A percentile compares a stretch with the other conserved stretches of the same genome.
These are phyloP conservation scores for Darwinula stevensoni DNA, from an alignment of 2,888 invertebrate species.

Conservation along the genomic window DNA sequence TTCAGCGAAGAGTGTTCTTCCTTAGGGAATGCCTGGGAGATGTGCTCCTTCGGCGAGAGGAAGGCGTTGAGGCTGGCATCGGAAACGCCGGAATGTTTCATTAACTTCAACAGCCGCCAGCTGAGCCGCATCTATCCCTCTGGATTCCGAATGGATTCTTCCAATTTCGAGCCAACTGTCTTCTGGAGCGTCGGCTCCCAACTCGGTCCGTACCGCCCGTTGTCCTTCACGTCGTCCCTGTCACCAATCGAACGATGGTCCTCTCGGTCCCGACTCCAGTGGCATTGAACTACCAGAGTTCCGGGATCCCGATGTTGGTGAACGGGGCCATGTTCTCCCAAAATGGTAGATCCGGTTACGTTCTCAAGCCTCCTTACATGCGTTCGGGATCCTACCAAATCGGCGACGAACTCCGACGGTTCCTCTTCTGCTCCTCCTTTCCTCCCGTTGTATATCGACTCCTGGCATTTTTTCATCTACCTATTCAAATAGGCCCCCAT, in stretches of 20 bases:
- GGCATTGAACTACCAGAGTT: slow-evolving; percentile 26
- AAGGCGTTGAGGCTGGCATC: too few relatives aligned
- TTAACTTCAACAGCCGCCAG: slow-evolving; percentile 13
- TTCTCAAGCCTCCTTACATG: slow-evolving; percentile 26
- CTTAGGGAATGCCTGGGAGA: too few relatives aligned
- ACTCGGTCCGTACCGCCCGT: slow-evolving; percentile 19
- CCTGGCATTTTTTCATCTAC: too few relatives aligned
- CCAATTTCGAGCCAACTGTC: slow-evolving; percentile 21
- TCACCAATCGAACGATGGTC: too few relatives aligned
- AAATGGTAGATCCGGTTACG: slow-evolving; percentile 27
- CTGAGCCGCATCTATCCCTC: slow-evolving; percentile 21
- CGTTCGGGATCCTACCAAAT: slow-evolving; percentile 15
- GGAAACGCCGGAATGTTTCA: slow-evolving; percentile 12
- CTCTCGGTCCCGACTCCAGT: slow-evolving; percentile 13
- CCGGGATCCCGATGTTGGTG: slow-evolving; percentile 28
- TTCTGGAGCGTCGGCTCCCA: slow-evolving; percentile 27
- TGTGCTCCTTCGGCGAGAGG: slow-evolving; percentile 17
- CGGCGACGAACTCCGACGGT: neutral
- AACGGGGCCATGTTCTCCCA: slow-evolving; percentile 26
- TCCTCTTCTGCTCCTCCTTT: too few relatives aligned
- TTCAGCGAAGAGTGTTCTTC: too few relatives aligned
- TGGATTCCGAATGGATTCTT: slow-evolving; percentile 22
- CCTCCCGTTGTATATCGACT: too few relatives aligned
- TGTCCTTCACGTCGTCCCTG: too few relatives aligned
- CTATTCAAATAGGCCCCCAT: too few relatives aligned